Evolutionary conservation across 2,888 invertebrate species (phyloP), one percentile per base, ranked within the genome.

Genomic region (Eumacrocentrus americanus): DNA sequence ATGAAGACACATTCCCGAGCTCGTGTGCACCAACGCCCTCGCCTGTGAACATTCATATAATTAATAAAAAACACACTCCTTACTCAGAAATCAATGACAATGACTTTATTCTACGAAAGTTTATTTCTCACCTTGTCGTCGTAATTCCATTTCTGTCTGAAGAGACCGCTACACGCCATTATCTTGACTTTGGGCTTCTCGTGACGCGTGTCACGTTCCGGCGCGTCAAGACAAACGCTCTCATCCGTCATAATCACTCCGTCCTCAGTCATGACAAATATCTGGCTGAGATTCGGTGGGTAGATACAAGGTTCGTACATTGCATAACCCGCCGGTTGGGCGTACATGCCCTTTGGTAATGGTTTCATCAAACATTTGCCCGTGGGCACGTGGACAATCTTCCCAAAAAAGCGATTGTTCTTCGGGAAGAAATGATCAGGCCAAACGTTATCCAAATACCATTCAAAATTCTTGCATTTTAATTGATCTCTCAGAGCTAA

Each of bases 391-490:
- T 89, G 84, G 52, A 84, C 76, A 34, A 88, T 83, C 86, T 87
- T 89, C 34, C 98, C 98, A 76, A 98, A 94, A 83, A 94, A 94
- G 65, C 93, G 85, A 68, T 91, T 89, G 1, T 90, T 86, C 23
- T 88, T 90, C 0, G 98, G 98, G 73, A 98, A 92, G 79, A 97
- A 98, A 76, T 98, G 92, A 75, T 97, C 92, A 0, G 96, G 96
- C 94, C 98, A 99, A 20, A 99, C 88, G 72, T 92, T 93, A 56
- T 93, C 89, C 69, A 99, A 83, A 80, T 96, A 99, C 98, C 98
- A 98, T 53, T 88, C 86, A 74, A 98, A 98, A 68, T 87, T 87
- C 81, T 94, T 92, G 79, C 97, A 97, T 14, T 90, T 82, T 35
- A 96, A 82, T 65, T 83, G 85, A 64, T 90, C 84, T 1, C 90